phyloP scores from a whole-genome alignment of 64 coral and sea anemone species.

The Trachythela sp. region DNA sequence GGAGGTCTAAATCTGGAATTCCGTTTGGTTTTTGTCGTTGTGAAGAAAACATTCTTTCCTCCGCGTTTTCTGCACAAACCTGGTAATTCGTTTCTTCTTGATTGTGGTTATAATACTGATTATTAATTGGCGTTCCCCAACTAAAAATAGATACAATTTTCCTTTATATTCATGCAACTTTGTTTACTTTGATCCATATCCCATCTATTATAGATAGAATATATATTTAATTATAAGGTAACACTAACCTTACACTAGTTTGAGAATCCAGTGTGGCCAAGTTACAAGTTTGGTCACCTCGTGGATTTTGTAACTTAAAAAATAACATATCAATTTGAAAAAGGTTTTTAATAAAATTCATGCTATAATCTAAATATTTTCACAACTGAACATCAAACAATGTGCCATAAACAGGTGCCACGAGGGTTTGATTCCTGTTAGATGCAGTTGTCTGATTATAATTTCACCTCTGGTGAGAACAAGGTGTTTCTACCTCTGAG shows the following conservation, averaged over 20 bases:
- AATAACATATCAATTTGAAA: neutral
- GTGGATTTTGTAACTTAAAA: neutral
- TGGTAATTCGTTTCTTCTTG: neutral
- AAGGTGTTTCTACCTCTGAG: no score
- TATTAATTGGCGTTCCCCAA: neutral
- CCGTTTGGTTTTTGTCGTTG: neutral
- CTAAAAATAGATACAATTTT: neutral
- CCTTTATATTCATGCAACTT: neutral
- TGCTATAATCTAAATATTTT: neutral
- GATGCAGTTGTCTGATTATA: no score
- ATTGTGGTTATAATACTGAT: neutral
- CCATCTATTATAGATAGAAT: neutral
- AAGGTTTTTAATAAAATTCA: neutral
- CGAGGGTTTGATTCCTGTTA: no score
- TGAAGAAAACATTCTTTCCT: neutral
- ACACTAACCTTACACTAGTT: neutral
- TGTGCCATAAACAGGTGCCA: no score
- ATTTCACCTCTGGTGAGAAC: no score
- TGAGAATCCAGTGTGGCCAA: neutral
- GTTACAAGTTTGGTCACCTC: neutral
- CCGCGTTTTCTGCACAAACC: neutral
- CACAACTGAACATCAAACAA: no score
- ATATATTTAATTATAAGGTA: neutral
- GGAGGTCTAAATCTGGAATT: neutral
- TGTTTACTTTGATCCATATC: no score